Evolutionary conservation across 2,797 vertebrate genomes (phyloP), one percentile per base, ranked within the genome.

Genomic region (Notoglanidium macrostoma): DNA sequence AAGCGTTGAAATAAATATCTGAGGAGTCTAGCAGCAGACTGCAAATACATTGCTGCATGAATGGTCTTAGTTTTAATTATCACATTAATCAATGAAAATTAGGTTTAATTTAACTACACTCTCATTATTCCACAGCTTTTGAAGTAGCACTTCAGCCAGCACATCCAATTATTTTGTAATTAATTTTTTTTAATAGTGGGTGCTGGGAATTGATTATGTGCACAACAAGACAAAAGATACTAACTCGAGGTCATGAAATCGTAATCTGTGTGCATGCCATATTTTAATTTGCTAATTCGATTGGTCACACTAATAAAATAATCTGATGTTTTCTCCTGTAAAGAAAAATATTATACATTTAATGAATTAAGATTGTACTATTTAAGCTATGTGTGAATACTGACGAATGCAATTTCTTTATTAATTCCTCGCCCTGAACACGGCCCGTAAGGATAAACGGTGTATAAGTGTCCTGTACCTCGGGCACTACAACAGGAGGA

Each of bases 401-500:
- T 0, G 19, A 12, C 26, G 0, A 6, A 15, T 32, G 49, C 15
- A 1, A 9, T 55, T 32, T 55, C 26, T 51, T 76, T 76, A 73
- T 46, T n/a, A 19, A 32, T 55, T 55, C 17, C 9, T 57, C 29
- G 55, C 15, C 21, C 29, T 35, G 51, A 78, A 12, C 57, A 23
- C 1, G 0, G 1, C 3, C 17, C 8, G 12, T 21, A 12, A 57
- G 6, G 46, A 80, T 44, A 61, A 61, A 26, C 26, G 11, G 12
- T 46, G 17, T 46, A n/a, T 9, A 65, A 80, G 23, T 44, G 21
- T 7, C 5, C 35, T 15, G 32, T 94, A 96, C 96, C 92, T 96
- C 94, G 49, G 94, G 17, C 85, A 95, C 90, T 2, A 95, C 91
- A 81, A 95, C 89, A 40, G 95, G 94, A 40, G 86, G 91, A 10